Evolutionary conservation across 1,140 invertebrate species (phyloP).

Genomic region (Hycleus cichorii): DNA sequence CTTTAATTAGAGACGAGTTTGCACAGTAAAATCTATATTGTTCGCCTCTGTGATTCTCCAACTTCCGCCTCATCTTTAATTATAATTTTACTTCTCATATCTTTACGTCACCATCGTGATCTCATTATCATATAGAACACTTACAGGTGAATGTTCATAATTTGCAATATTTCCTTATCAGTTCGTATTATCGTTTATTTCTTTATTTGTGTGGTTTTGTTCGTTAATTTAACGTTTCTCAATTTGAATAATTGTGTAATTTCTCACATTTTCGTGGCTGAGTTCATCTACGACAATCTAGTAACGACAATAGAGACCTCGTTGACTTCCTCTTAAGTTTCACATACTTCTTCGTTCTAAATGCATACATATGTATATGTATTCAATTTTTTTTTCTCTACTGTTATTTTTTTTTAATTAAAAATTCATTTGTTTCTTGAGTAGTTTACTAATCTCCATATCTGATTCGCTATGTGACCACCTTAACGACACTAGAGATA

Average conservation of each 20-base stretch:
- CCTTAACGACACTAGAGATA: slow-evolving; percentile 35
- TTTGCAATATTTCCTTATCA: too few relatives aligned
- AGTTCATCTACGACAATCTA: slow-evolving; percentile 11
- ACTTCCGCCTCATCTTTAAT: too few relatives aligned
- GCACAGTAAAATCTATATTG: too few relatives aligned
- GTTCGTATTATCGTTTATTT: too few relatives aligned
- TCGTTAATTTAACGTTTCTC: too few relatives aligned
- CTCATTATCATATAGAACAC: too few relatives aligned
- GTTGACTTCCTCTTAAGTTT: slow-evolving; percentile 12
- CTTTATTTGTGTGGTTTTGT: too few relatives aligned
- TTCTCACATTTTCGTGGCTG: slow-evolving; percentile 13
- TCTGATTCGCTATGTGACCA: slow-evolving; percentile 37
- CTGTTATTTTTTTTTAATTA: slow-evolving; percentile 29
- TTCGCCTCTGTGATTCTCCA: too few relatives aligned
- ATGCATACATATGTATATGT: slow-evolving; percentile 32
- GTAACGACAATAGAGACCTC: slow-evolving; percentile 13
- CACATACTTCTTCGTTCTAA: slow-evolving; percentile 14
- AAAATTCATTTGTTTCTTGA: slow-evolving; percentile 35
- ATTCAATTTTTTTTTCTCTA: neutral
- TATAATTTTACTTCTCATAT: too few relatives aligned
- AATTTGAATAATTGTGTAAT: slow-evolving; percentile 3
- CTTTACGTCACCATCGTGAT: too few relatives aligned
- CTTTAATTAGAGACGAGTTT: too few relatives aligned
- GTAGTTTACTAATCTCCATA: slow-evolving; percentile 37
- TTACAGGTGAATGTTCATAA: too few relatives aligned